Evolutionary conservation across 2,888 invertebrate genomes (phyloP), one percentile per base, ranked within the genome.

Genomic region (Cryptus viduatorius): DNA sequence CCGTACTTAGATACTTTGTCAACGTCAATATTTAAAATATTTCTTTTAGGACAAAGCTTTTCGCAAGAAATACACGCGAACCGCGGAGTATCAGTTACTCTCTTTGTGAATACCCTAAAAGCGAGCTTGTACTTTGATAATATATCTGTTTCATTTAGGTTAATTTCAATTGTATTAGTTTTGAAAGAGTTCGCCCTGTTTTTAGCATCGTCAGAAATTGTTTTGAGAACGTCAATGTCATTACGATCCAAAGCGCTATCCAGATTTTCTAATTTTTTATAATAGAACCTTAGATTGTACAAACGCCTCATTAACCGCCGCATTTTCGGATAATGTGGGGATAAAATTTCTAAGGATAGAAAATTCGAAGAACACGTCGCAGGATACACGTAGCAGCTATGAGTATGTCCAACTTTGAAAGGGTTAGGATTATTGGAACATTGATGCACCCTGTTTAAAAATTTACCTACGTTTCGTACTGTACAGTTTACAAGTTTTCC

Each of bases 31-130:
- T 14, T 10, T 24, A 61, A 67, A 50, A 86, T 65, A 12, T 82
- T 79, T 37, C 84, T 81, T 10, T 56, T 31, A 37, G 37, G 67
- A 64, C 87, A 87, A 10, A 87, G 75, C 56, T 84, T 87, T 46
- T 86, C 81, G 44, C 86, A 87, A 46, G 86, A 84, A n/a, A 86
- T 69, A 69, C 86, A 87, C 1, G 75, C 29, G 29, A 65, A 48
- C 2, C 61, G 44, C 16, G 86, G 85, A 10, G 69, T 37, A 69
- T 87, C 86, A 7, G 76, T 56, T 1, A 77, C 50, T 4, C 77
- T 77, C 31, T 83, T 87, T 14, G 24, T 76, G 14, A 83, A 75
- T 65, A 79, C 69, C 12, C 68, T 59, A 31, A 86, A 86, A 8
- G 85, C 79, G 10, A 14, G 19, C 16, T 16, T n/a, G 46, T 65